phyloP scores from a whole-genome alignment of 30 jellyfish, hydroid and myxozoan species.

The Mastigias papua region DNA sequence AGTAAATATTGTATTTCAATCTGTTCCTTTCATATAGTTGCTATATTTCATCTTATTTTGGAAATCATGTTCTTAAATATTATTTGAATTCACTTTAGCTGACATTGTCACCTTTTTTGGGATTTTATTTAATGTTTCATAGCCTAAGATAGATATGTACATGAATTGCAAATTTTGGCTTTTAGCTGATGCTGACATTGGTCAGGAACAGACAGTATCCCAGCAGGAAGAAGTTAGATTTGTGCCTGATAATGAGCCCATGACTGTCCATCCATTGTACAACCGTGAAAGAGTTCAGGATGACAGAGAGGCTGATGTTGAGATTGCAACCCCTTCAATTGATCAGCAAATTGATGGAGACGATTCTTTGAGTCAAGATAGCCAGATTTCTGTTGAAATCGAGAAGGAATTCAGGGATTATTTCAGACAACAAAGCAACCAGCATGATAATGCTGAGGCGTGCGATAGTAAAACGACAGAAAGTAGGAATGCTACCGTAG shows the following conservation, averaged over 20 bases:
- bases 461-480: too few relatives aligned
- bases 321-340: neutral
- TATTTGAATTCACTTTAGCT: too few relatives aligned
- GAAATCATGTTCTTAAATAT: too few relatives aligned
- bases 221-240: constrained; percentile 36
- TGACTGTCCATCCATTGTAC: neutral
- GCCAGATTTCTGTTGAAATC: constrained; percentile 76
- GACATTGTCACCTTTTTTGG: too few relatives aligned
- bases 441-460: neutral
- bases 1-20: too few relatives aligned
- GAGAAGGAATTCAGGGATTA: constrained; percentile 74
- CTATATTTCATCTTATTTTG: too few relatives aligned
- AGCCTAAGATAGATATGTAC: neutral
- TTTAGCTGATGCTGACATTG: constrained; percentile 21
- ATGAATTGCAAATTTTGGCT: neutral
- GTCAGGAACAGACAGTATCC: neutral
- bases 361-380: constrained; percentile 19
- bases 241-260: constrained; percentile 52
- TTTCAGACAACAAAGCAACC: constrained; percentile 39
- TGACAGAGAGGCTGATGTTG: neutral
- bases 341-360: neutral
- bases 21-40: too few relatives aligned
- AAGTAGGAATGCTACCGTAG: too few relatives aligned
- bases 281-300: neutral
- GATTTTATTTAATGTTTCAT: neutral